Evolutionary conservation across 2,797 vertebrate species (phyloP).

Genomic region (Pseudomugil tenellus): DNA sequence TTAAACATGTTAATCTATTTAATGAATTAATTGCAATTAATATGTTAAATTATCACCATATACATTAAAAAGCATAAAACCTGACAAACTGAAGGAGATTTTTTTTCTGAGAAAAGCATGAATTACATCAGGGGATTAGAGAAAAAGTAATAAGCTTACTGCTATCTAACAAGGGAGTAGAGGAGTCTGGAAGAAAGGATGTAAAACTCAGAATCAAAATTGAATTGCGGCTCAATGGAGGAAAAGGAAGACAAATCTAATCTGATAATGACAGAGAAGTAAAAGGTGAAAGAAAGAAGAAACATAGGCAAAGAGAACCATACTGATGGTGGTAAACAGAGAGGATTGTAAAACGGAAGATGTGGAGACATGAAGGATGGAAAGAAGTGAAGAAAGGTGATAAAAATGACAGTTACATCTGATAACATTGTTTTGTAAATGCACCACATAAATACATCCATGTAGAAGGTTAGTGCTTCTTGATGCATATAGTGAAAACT

Average conservation of each 20-base stretch:
- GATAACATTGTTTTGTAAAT: slow-evolving; percentile 54
- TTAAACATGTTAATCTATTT: too few relatives aligned
- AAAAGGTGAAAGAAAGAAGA: slow-evolving; percentile 32
- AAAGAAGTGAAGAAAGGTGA: slow-evolving; percentile 20
- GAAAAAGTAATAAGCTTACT: slow-evolving; percentile 50
- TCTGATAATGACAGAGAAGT: slow-evolving; percentile 56
- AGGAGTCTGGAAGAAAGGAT: slow-evolving; percentile 52
- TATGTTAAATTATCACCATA: too few relatives aligned
- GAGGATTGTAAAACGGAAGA: slow-evolving; percentile 31
- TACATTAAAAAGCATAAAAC: background rate
- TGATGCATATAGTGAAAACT: too few relatives aligned
- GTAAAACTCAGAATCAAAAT: slow-evolving; percentile 60
- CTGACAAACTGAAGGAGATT: background rate
- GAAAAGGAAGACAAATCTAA: slow-evolving; percentile 62
- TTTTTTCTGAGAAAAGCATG: slow-evolving; percentile 25
- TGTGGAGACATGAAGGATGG: slow-evolving; percentile 26
- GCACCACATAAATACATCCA: slow-evolving; percentile 8
- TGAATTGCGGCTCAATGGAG: slow-evolving; percentile 58
- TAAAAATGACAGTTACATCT: slow-evolving; percentile 46
- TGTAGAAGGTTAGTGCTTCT: slow-evolving; percentile 3
- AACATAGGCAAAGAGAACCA: slow-evolving; percentile 36
- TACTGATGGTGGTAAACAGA: slow-evolving; percentile 52
- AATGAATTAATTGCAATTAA: too few relatives aligned
- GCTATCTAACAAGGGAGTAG: slow-evolving; percentile 43
- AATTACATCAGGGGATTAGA: slow-evolving; percentile 35